Evolutionary conservation across 1,140 invertebrate species (phyloP).

Genomic region (Drosophila suzukii): DNA sequence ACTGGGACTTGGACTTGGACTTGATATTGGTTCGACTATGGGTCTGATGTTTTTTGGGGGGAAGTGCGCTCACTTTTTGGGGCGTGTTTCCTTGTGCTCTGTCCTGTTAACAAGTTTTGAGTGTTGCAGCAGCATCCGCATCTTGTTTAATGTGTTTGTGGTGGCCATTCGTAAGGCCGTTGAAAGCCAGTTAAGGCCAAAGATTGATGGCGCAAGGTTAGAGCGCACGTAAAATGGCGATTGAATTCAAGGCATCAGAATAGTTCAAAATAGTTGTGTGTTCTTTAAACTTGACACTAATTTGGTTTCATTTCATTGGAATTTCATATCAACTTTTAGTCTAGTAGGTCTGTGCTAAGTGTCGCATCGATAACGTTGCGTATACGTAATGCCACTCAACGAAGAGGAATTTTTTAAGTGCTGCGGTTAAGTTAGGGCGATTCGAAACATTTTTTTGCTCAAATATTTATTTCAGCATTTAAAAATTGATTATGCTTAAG

Average conservation of each 20-base stretch:
- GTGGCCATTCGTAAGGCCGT: constrained; percentile 7
- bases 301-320: constrained; percentile 6
- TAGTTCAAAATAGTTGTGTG: constrained; percentile 2
- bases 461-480: background rate
- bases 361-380: constrained; percentile 24
- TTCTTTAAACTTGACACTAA: constrained; percentile 27
- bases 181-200: constrained; percentile 19
- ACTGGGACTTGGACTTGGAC: constrained; percentile 21
- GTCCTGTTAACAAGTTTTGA: constrained; percentile 73
- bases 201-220: constrained; percentile 48
- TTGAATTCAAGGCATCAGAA: background rate
- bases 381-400: constrained; percentile 28
- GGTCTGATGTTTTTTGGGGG: constrained; percentile 12
- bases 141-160: constrained; percentile 41
- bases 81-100: constrained; percentile 45
- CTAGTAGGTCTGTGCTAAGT: constrained; percentile 1
- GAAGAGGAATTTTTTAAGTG: constrained; percentile 1
- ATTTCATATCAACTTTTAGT: constrained; percentile 14
- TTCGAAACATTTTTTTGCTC: background rate
- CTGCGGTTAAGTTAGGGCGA: background rate
- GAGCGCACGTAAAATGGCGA: constrained; percentile 14
- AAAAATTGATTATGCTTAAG: background rate
- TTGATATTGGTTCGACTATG: constrained; percentile 6
- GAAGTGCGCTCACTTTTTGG: constrained; percentile 24
- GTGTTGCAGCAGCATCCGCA: constrained; percentile 34